These are phyloP conservation scores for Cheilosia vulpina DNA, from an alignment of 2,888 invertebrate species.

Conservation along the genomic window DNA sequence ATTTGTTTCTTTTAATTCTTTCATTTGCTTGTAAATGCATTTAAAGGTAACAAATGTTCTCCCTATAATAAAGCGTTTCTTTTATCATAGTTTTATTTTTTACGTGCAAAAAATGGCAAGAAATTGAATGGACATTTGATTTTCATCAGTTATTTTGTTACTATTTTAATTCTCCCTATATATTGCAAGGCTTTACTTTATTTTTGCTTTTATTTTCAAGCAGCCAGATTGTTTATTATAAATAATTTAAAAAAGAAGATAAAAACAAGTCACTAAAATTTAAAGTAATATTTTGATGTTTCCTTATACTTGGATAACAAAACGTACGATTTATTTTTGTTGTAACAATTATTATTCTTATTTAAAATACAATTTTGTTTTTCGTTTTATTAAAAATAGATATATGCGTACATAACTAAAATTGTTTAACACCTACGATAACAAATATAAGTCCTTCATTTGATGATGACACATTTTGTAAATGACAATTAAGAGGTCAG, in stretches of 20 bases:
- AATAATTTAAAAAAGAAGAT: slow-evolving; percentile 1
- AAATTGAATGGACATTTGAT: slow-evolving; percentile 61
- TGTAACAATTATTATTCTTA: slow-evolving; percentile 31
- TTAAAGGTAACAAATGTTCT: slow-evolving; percentile 36
- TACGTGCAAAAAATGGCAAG: slow-evolving; percentile 68
- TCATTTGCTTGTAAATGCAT: slow-evolving; percentile 61
- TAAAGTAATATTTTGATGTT: neutral
- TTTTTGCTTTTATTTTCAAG: slow-evolving; percentile 12
- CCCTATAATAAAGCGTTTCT: slow-evolving; percentile 53
- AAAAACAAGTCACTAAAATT: slow-evolving; percentile 3
- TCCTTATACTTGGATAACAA: slow-evolving; percentile 42
- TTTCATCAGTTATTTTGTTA: slow-evolving; percentile 17
- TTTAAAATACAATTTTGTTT: slow-evolving; percentile 47
- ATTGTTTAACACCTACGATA: slow-evolving; percentile 65
- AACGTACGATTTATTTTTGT: slow-evolving; percentile 27
- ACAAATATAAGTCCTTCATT: slow-evolving; percentile 65
- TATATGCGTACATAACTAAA: slow-evolving; percentile 63
- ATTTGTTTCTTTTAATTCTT: slow-evolving; percentile 9
- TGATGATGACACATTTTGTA: slow-evolving; percentile 62
- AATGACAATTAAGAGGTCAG: slow-evolving; percentile 78
- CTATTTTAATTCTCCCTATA: slow-evolving; percentile 7
- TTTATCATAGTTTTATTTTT: slow-evolving; percentile 8
- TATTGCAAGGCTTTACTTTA: slow-evolving; percentile 33
- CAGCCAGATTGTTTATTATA: slow-evolving; percentile 43
- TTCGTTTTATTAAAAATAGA: slow-evolving; percentile 50